Evolutionary conservation across 2,888 invertebrate species (phyloP), one percentile per base, ranked within the genome.

Genomic region (Allolobophora icterica): DNA sequence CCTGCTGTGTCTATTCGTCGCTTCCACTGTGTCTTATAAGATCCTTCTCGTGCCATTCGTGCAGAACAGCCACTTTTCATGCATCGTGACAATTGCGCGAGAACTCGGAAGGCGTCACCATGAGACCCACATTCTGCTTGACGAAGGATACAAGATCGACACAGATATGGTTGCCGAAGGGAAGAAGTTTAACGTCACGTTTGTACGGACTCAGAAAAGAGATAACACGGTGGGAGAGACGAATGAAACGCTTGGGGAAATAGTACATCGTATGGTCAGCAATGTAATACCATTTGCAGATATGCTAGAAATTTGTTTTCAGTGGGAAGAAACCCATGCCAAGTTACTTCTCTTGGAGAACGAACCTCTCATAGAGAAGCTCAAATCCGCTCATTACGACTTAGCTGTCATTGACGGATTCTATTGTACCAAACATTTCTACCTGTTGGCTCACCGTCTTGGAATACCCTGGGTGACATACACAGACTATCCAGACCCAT

Each of bases 401-500:
- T 30, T 89, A 42, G 89, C n/a, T 30, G 45, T 89, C 33, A 42
- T 89, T 24, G 89, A 89, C n/a, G 89, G 38, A 34, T 5, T 33
- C 6, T 38, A 45, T 38, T 42, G 38, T 34, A n/a, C 89, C 34
- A 89, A 45, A 45, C 35, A 45, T 89, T 89, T 89, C 34, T 45
- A 42, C 45, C 42, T 89, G 0, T 21, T 89, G 42, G 40, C 42
- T 30, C 89, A 89, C 45, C 40, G 89, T 42, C 45, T 89, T 24
- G 89, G 89, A 40, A 89, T 89, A 45, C 89, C 89, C 1, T 89
- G 42, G 38, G 13, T 89, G 3, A 45, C 40, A 3, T 89, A 89
- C 45, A 89, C 89, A 45, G 89, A 45, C 33, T 89, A 45, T 33
- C 89, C 45, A 8, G 89, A 89, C 11, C 45, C 89, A 34, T 89